Evolutionary conservation across 2,113 vertebrate genomes (phyloP), one percentile per base, ranked within the genome.

Genomic region (Lamprologus ornatipinnis): DNA sequence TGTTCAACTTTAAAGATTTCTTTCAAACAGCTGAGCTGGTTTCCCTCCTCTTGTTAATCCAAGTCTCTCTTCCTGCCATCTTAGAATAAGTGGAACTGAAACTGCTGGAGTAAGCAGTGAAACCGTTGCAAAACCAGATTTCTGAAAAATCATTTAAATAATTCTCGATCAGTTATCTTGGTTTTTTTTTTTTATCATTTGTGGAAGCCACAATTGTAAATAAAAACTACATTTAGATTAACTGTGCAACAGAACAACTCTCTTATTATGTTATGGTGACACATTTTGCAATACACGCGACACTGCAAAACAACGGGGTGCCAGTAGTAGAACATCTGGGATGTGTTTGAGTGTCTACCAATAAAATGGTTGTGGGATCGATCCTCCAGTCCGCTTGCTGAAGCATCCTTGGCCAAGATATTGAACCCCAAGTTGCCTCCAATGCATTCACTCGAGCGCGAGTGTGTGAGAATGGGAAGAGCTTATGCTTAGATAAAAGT

Each of bases 171-270:
- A n/a, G 70, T 3, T 7, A n/a, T 49, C 26, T 19, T 0, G 21
- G 5, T 0, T 0, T 9, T 6, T 9, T 26, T 26, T 11, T 0
- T 6, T 9, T 40, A 19, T 12, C 15, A 31, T n/a, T 51, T 31
- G 17, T 33, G 45, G 45, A 78, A 78, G 73, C 45, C 0, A 51
- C 45, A 51, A n/a, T 51, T 51, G 26, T 31, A 6, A 49, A 49
- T 31, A 12, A 49, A 78, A 12, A 49, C 33, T 37, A 37, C 31
- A 47, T 75, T 73, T 28, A 26, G 23, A 73, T 45, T 19, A 75
- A 47, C n/a, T 42, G 37, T 70, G 37, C 65, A 0, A 11, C 40
- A 47, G 14, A 73, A 47, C 37, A 42, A 47, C 40, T 47, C 40
- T 19, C 15, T 73, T 23, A 15, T 73, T 1, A 28, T 28, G 23